Percentiles rank a stretch among this genome's conserved stretches.
phyloP scores from a whole-genome alignment of 2,797 vertebrate species.

The Sphenopsis melanotis region DNA sequence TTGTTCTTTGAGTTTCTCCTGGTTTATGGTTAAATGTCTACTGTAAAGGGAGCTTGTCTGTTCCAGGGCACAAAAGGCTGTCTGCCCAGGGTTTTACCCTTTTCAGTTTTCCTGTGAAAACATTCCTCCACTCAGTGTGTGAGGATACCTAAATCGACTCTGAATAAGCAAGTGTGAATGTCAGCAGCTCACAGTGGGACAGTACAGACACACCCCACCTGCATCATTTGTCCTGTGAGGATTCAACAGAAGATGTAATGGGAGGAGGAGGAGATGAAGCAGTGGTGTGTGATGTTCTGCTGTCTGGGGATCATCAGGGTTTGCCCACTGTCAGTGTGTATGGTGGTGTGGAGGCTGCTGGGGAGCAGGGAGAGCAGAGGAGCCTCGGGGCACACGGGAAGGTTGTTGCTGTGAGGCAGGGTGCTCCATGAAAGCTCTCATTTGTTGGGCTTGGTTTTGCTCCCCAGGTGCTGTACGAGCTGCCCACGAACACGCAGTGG shows the following conservation, averaged over 20 bases:
- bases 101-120: neutral
- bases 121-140: neutral
- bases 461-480: conserved; percentile 89
- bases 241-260: neutral
- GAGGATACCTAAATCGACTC: neutral
- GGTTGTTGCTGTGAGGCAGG: accelerated
- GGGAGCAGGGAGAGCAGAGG: neutral
- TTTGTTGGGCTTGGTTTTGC: neutral
- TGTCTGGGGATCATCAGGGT: neutral
- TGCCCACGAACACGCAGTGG: conserved; percentile 93
- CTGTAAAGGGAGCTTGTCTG: neutral
- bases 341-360: neutral
- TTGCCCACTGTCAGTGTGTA: neutral
- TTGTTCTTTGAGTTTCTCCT: neutral
- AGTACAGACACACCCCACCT: neutral
- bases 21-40: neutral
- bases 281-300: neutral
- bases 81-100: neutral
- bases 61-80: neutral
- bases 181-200: neutral
- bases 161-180: neutral
- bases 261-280: neutral
- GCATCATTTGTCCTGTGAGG: neutral
- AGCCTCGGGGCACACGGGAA: neutral
- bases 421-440: neutral